Evolutionary conservation across 2,113 vertebrate genomes (phyloP), one percentile per base, ranked within the genome.

Genomic region (Fulica atra): DNA sequence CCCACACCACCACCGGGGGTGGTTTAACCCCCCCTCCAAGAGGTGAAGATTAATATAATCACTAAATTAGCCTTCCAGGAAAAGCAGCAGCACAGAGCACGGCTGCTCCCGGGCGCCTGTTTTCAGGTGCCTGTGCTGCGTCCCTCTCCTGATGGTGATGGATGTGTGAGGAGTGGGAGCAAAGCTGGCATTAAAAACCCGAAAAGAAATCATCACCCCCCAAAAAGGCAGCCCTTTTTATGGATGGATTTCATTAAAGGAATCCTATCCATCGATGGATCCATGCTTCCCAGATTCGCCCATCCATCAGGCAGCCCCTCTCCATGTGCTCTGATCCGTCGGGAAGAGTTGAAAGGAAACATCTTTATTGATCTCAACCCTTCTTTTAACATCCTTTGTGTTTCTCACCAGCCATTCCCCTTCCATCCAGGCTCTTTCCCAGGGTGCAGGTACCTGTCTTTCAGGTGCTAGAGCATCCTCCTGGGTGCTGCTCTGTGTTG

Each of bases 71-170:
- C 33, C 68, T 50, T 11, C 35, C 7, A 51, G 68, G 38, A 19
- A 28, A 25, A 36, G 48, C 36, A 3, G 16, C 7, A 20, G n/a
- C n/a, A 26, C 1, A 4, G 56, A 61, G 36, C 15, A 2, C 2
- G 4, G 63, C n/a, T 24, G 63, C 19, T 70, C 38, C 48, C 3
- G 35, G 38, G 23, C 8, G 18, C 26, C 69, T 17, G 21, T 15
- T 68, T 40, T 21, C 33, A 5, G 6, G 2, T 3, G 26, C 4
- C 21, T 2, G 4, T 2, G 20, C 13, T n/a, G 48, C 29, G 20
- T 16, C 72, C 29, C 46, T 28, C 17, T 9, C 57, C 29, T 3
- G 20, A 1, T 2, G 1, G 4, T 20, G 6, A 9, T 2, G 31
- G 60, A 25, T 3, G 0, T 3, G 3, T 8, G 13, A 21, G 42